Percentiles rank a stretch among this genome's conserved stretches.
These are phyloP conservation scores for Platyrinchus mystaceus DNA, from an alignment of 2,797 vertebrate genomes.

Conservation along the genomic window DNA sequence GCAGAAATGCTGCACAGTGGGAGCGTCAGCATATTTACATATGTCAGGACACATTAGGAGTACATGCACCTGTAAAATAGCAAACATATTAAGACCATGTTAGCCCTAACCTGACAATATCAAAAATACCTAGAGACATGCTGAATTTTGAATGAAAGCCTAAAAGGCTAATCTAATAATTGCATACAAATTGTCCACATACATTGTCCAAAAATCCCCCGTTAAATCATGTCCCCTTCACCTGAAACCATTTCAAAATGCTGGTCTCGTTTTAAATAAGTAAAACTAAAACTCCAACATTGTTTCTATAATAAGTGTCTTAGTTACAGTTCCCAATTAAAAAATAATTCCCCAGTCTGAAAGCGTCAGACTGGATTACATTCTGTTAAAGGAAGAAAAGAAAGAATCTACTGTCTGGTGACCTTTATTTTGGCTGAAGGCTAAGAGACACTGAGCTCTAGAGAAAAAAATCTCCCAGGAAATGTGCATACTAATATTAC, in stretches of 20 bases:
- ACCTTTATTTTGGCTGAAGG: conserved; percentile 74
- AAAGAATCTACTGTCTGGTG: conserved; percentile 53
- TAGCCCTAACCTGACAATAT: not conserved
- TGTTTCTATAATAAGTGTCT: not conserved
- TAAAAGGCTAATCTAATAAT: not conserved
- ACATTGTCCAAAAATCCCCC: not conserved
- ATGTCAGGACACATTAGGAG: not conserved
- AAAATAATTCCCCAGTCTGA: conserved; percentile 46
- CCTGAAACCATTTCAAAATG: not conserved
- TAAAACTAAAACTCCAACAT: not conserved
- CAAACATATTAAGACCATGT: not conserved
- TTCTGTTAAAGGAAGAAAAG: conserved; percentile 51
- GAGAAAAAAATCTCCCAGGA: conserved; percentile 43
- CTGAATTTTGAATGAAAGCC: not conserved
- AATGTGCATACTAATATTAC: conserved; percentile 32
- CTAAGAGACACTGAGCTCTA: conserved; percentile 48
- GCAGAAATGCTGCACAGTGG: not conserved
- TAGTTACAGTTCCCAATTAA: conserved; percentile 1
- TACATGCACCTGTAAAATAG: not conserved
- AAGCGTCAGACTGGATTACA: conserved; percentile 55
- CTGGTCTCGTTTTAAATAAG: not conserved
- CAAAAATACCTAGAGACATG: not conserved
- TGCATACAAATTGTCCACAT: no score
- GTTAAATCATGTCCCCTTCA: not conserved
- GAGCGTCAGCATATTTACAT: not conserved